Evolutionary conservation across 2,113 vertebrate species (phyloP).

Genomic region (Pogonocichla stellata): DNA sequence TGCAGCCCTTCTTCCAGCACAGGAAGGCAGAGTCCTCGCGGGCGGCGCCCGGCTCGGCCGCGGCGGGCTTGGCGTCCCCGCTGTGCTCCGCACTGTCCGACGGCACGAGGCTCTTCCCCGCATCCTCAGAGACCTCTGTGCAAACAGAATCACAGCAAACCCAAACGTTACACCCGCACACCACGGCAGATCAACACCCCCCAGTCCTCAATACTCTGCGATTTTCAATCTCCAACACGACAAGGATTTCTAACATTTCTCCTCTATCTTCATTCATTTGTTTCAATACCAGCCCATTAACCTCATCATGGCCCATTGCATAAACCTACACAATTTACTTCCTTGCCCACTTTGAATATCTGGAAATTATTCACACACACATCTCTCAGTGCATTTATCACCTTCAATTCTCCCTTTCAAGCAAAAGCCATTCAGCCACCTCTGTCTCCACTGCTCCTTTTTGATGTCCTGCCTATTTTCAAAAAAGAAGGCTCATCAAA

Average conservation of each 20-base stretch:
- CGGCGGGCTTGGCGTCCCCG: constrained; percentile 78
- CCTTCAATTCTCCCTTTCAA: constrained; percentile 28
- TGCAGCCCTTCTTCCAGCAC: constrained; percentile 99
- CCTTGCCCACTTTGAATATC: neutral
- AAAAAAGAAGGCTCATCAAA: neutral
- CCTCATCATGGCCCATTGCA: neutral
- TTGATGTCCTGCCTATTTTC: neutral
- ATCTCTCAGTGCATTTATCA: neutral
- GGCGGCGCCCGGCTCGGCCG: constrained; percentile 78
- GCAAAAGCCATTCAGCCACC: neutral
- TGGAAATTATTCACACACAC: neutral
- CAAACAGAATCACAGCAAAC: neutral
- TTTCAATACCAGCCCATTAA: constrained; percentile 5
- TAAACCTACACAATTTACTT: constrained; percentile 24
- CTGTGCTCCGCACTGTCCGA: constrained; percentile 76
- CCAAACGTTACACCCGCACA: neutral
- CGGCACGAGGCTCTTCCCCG: constrained; percentile 81
- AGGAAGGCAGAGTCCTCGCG: constrained; percentile 91
- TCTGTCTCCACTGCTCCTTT: neutral
- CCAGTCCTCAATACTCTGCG: neutral
- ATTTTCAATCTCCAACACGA: neutral
- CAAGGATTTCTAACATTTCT: neutral
- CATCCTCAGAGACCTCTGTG: constrained; percentile 85
- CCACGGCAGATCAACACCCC: neutral
- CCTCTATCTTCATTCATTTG: neutral